Base-by-base conservation (phyloP, 2,797 vertebrate genomes). In the Hozukius guyotensis region DNA sequence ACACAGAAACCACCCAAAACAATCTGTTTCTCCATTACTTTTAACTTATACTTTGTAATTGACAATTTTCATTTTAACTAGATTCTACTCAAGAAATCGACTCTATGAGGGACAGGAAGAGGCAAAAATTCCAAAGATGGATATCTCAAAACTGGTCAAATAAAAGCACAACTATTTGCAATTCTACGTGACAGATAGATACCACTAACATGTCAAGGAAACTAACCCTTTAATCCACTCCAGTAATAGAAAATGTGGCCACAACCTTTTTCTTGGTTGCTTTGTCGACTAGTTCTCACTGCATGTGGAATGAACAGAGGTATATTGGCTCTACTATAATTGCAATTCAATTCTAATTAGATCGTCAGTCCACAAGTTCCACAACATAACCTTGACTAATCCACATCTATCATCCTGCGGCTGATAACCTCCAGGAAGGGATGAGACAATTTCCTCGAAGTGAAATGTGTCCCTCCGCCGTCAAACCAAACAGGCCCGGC, bases 301-400 rank as follows among this genome's bases (percentile, higher is more conserved):
- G 66, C 42, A 61, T 65, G 10, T 67, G 22, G 46, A 80, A 83
- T 36, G 49, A 79, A 72, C 46, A 71, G 57, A 81, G 56, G 13
- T 76, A 24, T 85, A 78, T 75, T 77, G 81, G 80, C 55, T 53
- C 52, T 24, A 10, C 55, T 12, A 72, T 93, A 87, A 92, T 87
- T 88, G 73, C 73, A 85, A 87, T 90, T 83, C 78, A 85, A 76
- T 90, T 89, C 66, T 90, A 91, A 92, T 89, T 78, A 86, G 62
- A 80, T 71, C 14, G 27, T 80, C 72, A 59, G 53, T 87, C 70
- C 56, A 69, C 78, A 81, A 78, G 79, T 88, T 85, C 68, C 80
- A 77, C 84, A 88, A 79, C 81, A 75, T 77, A 87, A 86, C 80
- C 84, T 84, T 89, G 80, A 84, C 84, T 66, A 82, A 83, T 80